Conservation (phyloP, 1,140 invertebrate genomes). For the Micrasema longulum region DNA sequence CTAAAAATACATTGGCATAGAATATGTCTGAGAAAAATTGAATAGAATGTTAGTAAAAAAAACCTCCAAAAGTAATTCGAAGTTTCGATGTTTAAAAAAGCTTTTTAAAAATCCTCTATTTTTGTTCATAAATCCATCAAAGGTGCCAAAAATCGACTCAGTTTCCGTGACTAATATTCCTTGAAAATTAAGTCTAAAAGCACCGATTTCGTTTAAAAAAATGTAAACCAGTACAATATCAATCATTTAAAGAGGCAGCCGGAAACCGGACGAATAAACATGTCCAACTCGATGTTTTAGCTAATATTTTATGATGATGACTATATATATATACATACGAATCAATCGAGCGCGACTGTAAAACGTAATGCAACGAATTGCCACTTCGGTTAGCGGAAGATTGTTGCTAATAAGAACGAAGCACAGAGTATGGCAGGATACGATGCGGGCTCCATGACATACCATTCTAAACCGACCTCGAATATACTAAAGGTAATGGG, state of each 20-base stretch:
- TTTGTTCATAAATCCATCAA: too few relatives aligned
- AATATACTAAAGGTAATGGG: neutral
- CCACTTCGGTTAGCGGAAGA: slow-evolving; percentile 8
- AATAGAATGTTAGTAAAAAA: too few relatives aligned
- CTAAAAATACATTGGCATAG: too few relatives aligned
- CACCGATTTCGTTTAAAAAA: too few relatives aligned
- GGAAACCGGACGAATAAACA: slow-evolving; percentile 5
- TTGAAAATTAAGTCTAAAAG: too few relatives aligned
- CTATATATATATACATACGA: slow-evolving; percentile 23
- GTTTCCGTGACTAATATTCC: too few relatives aligned
- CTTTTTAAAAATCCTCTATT: too few relatives aligned
- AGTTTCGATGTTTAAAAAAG: too few relatives aligned
- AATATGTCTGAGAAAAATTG: too few relatives aligned
- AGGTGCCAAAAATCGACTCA: too few relatives aligned
- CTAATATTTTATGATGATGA: slow-evolving; percentile 2
- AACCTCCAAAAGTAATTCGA: too few relatives aligned
- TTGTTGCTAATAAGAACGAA: neutral
- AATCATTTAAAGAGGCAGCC: neutral
- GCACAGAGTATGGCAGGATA: slow-evolving; percentile 8
- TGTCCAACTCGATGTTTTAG: neutral
- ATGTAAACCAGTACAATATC: too few relatives aligned
- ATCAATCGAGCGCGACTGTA: slow-evolving; percentile 10
- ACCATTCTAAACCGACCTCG: neutral
- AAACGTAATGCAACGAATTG: neutral
- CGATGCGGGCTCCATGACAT: neutral